Evolutionary conservation across 1,140 invertebrate genomes (phyloP).

Genomic region (Octopus bimaculoides): DNA sequence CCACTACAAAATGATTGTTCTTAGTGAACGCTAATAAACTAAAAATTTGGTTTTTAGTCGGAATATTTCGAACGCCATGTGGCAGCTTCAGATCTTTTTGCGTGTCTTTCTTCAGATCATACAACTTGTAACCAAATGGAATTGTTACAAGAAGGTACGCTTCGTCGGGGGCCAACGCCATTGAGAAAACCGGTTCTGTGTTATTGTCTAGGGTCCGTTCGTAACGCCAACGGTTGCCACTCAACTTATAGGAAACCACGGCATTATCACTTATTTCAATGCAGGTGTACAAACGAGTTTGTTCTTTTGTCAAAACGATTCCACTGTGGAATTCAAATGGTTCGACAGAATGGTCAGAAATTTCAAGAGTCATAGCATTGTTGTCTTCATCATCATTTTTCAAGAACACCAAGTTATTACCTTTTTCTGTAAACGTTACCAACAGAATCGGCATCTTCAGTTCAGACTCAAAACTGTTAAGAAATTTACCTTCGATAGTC

Average conservation of each 20-base stretch:
- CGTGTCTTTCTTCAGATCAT: constrained; percentile 59
- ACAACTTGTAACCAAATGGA: constrained; percentile 71
- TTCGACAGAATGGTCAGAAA: constrained; percentile 58
- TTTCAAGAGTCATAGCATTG: constrained; percentile 50
- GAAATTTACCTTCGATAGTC: constrained; percentile 41
- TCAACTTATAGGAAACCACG: constrained; percentile 48
- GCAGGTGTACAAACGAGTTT: constrained; percentile 51
- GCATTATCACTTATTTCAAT: constrained; percentile 56
- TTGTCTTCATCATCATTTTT: constrained; percentile 45
- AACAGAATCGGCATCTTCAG: constrained; percentile 44
- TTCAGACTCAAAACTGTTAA: constrained; percentile 34
- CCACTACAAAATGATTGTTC: constrained; percentile 87
- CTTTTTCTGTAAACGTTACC: constrained; percentile 32
- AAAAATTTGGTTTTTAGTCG: constrained; percentile 65
- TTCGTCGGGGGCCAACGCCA: constrained; percentile 80
- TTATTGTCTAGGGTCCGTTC: constrained; percentile 57
- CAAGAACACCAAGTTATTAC: constrained; percentile 40
- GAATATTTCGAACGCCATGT: constrained; percentile 88
- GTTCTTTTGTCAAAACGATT: constrained; percentile 58
- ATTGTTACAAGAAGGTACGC: constrained; percentile 79
- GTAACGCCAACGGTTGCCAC: constrained; percentile 53
- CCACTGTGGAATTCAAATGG: constrained; percentile 75
- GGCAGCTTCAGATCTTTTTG: constrained; percentile 72
- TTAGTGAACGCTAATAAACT: constrained; percentile 78
- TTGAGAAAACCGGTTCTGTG: constrained; percentile 67